Evolutionary conservation across 2,888 invertebrate species (phyloP), one percentile per base, ranked within the genome.

Genomic region (Limnephilus lunatus): DNA sequence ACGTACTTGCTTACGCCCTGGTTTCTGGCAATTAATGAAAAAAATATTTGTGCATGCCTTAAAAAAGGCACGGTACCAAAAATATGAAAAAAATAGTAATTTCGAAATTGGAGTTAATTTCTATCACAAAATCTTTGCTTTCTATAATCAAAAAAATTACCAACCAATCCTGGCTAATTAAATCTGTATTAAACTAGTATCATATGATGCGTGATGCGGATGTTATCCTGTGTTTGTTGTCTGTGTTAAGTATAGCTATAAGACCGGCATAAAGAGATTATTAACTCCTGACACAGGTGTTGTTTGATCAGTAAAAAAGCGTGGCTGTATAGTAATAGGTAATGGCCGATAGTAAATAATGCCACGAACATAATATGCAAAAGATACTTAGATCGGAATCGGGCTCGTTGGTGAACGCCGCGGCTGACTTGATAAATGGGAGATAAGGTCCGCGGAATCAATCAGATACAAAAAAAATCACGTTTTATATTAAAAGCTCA

Each of bases 391-490:
- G 86, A 86, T 86, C 44, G 39, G 44, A 86, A 39, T 44, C 44
- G 86, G 86, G 44, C 86, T 12, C n/a, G 15, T 35, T 25, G 44
- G 86, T 44, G 86, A 86, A 44, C 86, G 86, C 30, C 86, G 86
- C 44, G 30, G 35, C 86, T 15, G 19, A 81, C 35, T 92, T 92
- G 93, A 93, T 93, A 93, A 93, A 93, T 92, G 92, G 89, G 85
- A 90, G 93, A 93, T 93, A 91, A 90, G 87, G 88, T 88, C 88
- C 89, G 87, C 91, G 81, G 90, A 93, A 93, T 93, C 92, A 92
- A 93, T 93, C 93, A 93, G 93, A 93, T 93, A 93, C 86, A 93
- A 81, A 92, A 90, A 93, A 91, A 91, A 89, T 91, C 93, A 93
- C 93, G 93, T 92, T 93, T 93, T 91, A 90, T 92, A 93, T 93